Evolutionary conservation across 2,797 vertebrate genomes (phyloP).

Genomic region (Podargus strigoides): DNA sequence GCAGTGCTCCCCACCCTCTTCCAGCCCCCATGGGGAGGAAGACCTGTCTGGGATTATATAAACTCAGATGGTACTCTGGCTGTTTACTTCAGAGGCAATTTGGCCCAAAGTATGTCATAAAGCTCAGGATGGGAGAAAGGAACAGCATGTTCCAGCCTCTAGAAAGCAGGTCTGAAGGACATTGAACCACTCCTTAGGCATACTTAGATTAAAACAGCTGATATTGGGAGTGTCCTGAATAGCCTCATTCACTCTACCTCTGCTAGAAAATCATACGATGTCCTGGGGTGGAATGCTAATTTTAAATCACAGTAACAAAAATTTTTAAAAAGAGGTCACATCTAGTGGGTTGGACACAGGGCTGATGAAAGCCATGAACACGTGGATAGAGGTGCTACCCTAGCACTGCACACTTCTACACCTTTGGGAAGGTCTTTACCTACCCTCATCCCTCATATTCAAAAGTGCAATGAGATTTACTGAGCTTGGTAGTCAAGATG

Average conservation of each 20-base stretch:
- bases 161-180: conserved; percentile 38
- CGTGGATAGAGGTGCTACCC: background rate
- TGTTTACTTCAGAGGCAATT: conserved; percentile 22
- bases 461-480: background rate
- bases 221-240: conserved; percentile 50
- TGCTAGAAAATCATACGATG: conserved; percentile 38
- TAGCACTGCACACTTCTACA: background rate
- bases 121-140: conserved; percentile 33
- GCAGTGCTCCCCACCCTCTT: background rate
- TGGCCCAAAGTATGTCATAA: background rate
- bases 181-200: background rate
- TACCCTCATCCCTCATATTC: background rate
- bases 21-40: background rate
- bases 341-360: background rate
- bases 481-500: background rate
- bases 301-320: background rate
- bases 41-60: background rate
- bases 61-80: background rate
- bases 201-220: conserved; percentile 50
- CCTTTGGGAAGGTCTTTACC: background rate
- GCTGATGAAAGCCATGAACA: background rate
- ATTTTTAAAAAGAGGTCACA: background rate
- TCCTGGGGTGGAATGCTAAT: background rate
- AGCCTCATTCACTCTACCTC: background rate
- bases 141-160: conserved; percentile 49